phyloP scores from a whole-genome alignment of 2,113 vertebrate genomes.

The Pelusios castaneus region DNA sequence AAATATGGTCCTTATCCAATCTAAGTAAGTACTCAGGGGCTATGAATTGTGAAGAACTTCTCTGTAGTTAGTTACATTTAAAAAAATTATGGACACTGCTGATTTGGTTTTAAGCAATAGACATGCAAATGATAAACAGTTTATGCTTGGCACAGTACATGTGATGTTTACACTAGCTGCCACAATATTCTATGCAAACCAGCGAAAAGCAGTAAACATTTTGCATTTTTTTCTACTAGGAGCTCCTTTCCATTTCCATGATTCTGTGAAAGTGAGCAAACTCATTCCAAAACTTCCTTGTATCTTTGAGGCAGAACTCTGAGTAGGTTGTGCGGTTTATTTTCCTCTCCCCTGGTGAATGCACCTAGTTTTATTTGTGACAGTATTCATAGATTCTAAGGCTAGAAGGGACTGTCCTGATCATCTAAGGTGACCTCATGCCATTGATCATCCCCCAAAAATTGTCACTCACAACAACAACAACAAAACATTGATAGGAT shows the following conservation, averaged over 20 bases:
- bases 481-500: not conserved
- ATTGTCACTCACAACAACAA: too few relatives aligned
- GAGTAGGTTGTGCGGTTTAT: not conserved
- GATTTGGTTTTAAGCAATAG: not conserved
- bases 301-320: not conserved
- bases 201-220: not conserved
- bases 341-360: not conserved
- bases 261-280: not conserved
- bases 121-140: not conserved
- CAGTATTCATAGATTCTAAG: not conserved
- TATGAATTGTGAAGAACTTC: constrained; percentile 25
- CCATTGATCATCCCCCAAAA: not conserved
- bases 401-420: not conserved
- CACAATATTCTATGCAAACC: too few relatives aligned
- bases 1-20: constrained; percentile 35
- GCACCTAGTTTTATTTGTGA: not conserved
- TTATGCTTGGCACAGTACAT: not conserved
- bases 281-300: not conserved
- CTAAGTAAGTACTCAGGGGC: constrained; percentile 5
- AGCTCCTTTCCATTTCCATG: not conserved
- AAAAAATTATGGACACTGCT: not conserved
- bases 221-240: not conserved
- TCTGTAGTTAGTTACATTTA: constrained; percentile 59
- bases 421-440: not conserved
- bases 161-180: not conserved